Evolutionary conservation across 2,888 invertebrate genomes (phyloP).

Genomic region (Bellardia pandia): DNA sequence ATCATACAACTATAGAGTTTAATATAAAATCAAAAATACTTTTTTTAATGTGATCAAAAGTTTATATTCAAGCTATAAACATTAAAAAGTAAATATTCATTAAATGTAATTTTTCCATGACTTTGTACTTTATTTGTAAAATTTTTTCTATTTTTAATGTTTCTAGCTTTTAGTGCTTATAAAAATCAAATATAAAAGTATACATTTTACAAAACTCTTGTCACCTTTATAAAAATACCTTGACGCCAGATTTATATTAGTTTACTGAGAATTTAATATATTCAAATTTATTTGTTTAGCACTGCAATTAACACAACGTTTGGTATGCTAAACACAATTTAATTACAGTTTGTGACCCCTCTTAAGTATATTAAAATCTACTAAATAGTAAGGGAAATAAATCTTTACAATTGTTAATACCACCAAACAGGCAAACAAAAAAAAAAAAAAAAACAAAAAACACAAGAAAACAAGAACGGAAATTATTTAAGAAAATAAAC

Average conservation of each 20-base stretch:
- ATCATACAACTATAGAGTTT: too few relatives aligned
- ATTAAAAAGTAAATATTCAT: background rate
- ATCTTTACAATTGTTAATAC: background rate
- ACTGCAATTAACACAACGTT: background rate
- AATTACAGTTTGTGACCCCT: background rate
- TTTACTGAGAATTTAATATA: background rate
- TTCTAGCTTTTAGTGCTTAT: background rate
- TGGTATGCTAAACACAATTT: background rate
- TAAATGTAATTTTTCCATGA: background rate
- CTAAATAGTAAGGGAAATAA: background rate
- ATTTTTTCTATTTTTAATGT: background rate
- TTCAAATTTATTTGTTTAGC: background rate
- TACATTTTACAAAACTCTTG: background rate
- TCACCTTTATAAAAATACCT: background rate
- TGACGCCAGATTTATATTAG: background rate
- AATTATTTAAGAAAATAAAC: background rate
- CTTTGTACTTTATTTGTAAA: background rate
- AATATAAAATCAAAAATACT: background rate
- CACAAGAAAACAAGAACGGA: background rate
- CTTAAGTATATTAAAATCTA: background rate
- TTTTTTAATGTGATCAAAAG: background rate
- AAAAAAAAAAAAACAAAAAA: background rate
- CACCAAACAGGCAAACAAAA: background rate
- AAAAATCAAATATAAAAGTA: background rate
- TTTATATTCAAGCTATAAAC: background rate